Conservation (phyloP, 2,888 invertebrate species). For the Rhabditoides inermis region DNA sequence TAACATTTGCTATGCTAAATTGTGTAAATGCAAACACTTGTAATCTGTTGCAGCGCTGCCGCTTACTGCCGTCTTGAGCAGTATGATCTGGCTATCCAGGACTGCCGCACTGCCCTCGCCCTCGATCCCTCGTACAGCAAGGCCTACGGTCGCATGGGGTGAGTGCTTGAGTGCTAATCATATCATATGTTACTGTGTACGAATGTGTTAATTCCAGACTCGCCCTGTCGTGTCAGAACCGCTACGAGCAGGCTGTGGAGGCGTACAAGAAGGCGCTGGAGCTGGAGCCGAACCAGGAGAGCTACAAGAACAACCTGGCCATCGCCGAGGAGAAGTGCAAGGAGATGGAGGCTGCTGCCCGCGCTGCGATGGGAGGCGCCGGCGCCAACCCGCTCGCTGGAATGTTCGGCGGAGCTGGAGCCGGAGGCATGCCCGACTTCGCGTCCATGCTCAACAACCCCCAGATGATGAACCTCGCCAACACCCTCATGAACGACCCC, state of each 20-base stretch:
- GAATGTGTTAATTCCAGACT: constrained; percentile 56
- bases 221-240: constrained; percentile 74
- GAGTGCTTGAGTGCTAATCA: not conserved
- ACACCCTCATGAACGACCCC: constrained; percentile 62
- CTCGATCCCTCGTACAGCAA: constrained; percentile 86
- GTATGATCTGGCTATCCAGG: constrained; percentile 74
- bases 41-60: constrained; percentile 76
- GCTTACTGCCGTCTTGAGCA: constrained; percentile 81
- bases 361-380: too few species aligned
- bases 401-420: constrained; percentile 21
- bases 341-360: constrained; percentile 38
- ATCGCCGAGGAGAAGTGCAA: constrained; percentile 68
- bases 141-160: constrained; percentile 52
- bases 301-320: constrained; percentile 69
- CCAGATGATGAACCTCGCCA: constrained; percentile 63
- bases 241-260: constrained; percentile 73
- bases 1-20: too few species aligned
- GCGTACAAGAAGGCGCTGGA: constrained; percentile 79
- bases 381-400: constrained; percentile 26
- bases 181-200: not conserved
- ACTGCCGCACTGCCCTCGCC: constrained; percentile 78
- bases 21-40: too few species aligned
- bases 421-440: constrained; percentile 32
- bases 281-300: constrained; percentile 83
- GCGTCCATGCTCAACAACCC: constrained; percentile 68